A percentile compares a stretch with the other conserved stretches of the same genome.
phyloP scores from a whole-genome alignment of 2,113 vertebrate genomes.

The Triplophysa rosa region DNA sequence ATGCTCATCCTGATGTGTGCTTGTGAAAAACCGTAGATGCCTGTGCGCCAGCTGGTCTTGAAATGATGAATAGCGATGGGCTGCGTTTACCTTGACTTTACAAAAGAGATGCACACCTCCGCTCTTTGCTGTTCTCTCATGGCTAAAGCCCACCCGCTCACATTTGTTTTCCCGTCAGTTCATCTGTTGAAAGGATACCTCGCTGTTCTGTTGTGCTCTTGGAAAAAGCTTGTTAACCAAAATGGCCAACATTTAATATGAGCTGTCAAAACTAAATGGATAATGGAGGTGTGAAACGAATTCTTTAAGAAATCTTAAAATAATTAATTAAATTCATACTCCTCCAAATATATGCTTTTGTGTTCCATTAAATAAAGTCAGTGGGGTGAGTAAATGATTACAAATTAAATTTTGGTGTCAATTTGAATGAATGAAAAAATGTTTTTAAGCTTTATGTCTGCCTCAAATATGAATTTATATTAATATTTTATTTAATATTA shows the following conservation, averaged over 20 bases:
- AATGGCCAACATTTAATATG: neutral
- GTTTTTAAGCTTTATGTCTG: too few species aligned
- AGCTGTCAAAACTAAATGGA: neutral
- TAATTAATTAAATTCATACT: too few species aligned
- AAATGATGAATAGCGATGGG: conserved; percentile 11
- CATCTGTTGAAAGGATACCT: conserved; percentile 12
- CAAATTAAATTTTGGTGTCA: too few species aligned
- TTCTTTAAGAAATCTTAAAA: neutral
- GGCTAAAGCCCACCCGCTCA: conserved; percentile 40
- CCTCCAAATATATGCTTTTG: neutral
- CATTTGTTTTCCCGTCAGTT: conserved; percentile 44
- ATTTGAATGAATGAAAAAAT: too few species aligned
- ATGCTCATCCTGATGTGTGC: neutral
- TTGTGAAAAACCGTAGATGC: conserved; percentile 15
- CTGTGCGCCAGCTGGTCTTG: neutral
- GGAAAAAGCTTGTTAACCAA: neutral
- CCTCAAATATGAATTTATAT: too few species aligned
- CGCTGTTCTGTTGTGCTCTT: neutral
- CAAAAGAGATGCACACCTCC: conserved; percentile 39
- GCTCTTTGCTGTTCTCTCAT: conserved; percentile 38
- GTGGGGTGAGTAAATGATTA: too few species aligned
- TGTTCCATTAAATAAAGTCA: too few species aligned
- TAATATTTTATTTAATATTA: too few species aligned
- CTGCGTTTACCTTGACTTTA: conserved; percentile 37
- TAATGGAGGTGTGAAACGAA: neutral